Conservation (phyloP, 1,140 invertebrate genomes). For the Glossosoma conforme region DNA sequence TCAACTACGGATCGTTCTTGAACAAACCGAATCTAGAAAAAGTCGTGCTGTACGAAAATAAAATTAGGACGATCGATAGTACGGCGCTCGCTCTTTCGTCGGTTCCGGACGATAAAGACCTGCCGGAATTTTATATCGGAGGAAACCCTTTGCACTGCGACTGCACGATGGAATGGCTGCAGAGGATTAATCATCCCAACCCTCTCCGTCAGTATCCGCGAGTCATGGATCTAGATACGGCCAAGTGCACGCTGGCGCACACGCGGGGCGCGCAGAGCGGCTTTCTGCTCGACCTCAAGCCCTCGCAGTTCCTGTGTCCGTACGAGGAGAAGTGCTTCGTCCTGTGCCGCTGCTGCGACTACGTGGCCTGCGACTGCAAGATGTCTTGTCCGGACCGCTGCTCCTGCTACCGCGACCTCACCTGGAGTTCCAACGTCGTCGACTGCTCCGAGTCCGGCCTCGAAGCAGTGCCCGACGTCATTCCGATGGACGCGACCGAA, state of each 20-base stretch:
- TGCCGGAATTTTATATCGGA: constrained; percentile 74
- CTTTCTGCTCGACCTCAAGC: constrained; percentile 68
- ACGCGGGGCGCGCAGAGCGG: constrained; percentile 61
- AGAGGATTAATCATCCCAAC: constrained; percentile 70
- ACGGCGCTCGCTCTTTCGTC: constrained; percentile 62
- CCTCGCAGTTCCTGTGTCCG: constrained; percentile 78
- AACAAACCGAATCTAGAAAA: constrained; percentile 67
- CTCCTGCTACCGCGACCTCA: constrained; percentile 85
- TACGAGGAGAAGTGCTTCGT: constrained; percentile 86
- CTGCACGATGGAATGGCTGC: constrained; percentile 82
- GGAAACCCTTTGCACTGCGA: constrained; percentile 79
- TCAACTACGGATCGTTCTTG: constrained; percentile 69
- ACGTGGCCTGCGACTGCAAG: constrained; percentile 86
- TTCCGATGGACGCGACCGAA: constrained; percentile 89
- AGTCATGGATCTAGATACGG: constrained; percentile 79
- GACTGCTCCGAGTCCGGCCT: constrained; percentile 78
- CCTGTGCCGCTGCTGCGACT: constrained; percentile 85
- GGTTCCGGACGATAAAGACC: constrained; percentile 58
- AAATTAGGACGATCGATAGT: constrained; percentile 68
- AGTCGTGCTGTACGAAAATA: constrained; percentile 73
- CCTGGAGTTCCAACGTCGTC: constrained; percentile 87
- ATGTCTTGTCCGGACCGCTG: constrained; percentile 87
- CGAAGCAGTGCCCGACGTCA: constrained; percentile 66
- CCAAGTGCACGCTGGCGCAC: constrained; percentile 78
- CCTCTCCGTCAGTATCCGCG: constrained; percentile 70